Evolutionary conservation across 1,140 invertebrate genomes (phyloP), one percentile per base, ranked within the genome.

Genomic region (Pseudomyrmex flavicornis): DNA sequence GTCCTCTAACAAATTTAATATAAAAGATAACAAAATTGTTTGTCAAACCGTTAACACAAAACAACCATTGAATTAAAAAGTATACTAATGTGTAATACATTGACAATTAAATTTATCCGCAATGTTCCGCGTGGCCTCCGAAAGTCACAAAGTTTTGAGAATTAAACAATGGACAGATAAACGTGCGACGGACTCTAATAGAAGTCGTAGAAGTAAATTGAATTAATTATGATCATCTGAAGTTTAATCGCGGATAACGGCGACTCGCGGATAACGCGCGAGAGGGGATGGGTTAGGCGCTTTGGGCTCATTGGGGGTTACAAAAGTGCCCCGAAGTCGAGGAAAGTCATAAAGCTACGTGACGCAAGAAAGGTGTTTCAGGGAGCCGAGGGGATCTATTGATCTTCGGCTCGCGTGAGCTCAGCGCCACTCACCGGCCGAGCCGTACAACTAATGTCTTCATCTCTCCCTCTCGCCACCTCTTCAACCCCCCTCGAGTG

Each of bases 391-490:
- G 91, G 89, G 88, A 90, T 92, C 90, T 93, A 93, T 93, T 92
- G 92, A 93, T 93, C 92, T 89, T 87, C 54, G 82, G 82, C 72
- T 93, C 90, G 93, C 93, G 93, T 93, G 93, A 90, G 88, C 58
- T 88, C 91, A 93, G 92, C 93, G 93, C 92, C 92, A 62, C 89
- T 86, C 83, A 87, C 70, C 89, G 88, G 90, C 69, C 86, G 86
- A 58, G 77, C 83, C 80, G 82, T 85, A 56, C 84, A 92, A 92
- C 91, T 92, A 93, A 94, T 93, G 92, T 94, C 93, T 93, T 92
- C 91, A 93, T 94, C 90, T 87, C 90, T 88, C 87, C 69, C 82
- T 79, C 58, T 82, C 82, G 82, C 87, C 85, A 85, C 87, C 87
- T 88, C 88, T 84, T 85, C 84, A 74, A 74, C 86, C 69, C 65